These are phyloP conservation scores for Microcebus murinus DNA, from an alignment of 2,113 vertebrate genomes.

Conservation along the genomic window DNA sequence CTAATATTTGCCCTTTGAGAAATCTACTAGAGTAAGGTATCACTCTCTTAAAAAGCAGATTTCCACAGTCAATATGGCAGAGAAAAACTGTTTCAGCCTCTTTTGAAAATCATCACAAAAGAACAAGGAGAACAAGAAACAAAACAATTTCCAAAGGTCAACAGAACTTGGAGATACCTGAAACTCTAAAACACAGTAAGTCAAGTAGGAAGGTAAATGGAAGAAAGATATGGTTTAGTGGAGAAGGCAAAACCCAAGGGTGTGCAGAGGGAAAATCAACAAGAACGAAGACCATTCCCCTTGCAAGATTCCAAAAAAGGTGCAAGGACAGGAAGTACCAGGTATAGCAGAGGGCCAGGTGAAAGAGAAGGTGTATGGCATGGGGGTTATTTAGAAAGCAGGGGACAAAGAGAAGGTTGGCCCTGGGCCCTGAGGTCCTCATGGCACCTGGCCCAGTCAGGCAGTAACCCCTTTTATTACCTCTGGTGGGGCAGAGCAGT, in stretches of 20 bases:
- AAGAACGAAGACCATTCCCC: not conserved
- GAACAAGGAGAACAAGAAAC: not conserved
- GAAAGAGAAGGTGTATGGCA: not conserved
- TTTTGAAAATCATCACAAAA: not conserved
- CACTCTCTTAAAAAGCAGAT: not conserved
- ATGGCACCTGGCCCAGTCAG: accelerated
- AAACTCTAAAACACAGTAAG: not conserved
- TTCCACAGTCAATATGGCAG: not conserved
- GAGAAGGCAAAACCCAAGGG: not conserved
- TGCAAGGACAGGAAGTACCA: too few species aligned
- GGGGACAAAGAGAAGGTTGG: not conserved
- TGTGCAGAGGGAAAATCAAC: not conserved
- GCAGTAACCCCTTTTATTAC: not conserved
- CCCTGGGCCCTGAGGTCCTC: not conserved
- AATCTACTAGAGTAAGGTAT: not conserved
- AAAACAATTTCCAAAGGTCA: not conserved
- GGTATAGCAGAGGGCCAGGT: not conserved
- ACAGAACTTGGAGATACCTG: not conserved
- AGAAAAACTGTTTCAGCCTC: not conserved
- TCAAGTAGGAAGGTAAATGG: not conserved
- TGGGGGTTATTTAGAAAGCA: not conserved
- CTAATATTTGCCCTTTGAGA: not conserved
- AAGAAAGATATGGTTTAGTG: accelerated
- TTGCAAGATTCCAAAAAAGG: not conserved
- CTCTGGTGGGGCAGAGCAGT: not conserved